Evolutionary conservation across 2,888 invertebrate species (phyloP).

Genomic region (Nipponacmea schrenckii): DNA sequence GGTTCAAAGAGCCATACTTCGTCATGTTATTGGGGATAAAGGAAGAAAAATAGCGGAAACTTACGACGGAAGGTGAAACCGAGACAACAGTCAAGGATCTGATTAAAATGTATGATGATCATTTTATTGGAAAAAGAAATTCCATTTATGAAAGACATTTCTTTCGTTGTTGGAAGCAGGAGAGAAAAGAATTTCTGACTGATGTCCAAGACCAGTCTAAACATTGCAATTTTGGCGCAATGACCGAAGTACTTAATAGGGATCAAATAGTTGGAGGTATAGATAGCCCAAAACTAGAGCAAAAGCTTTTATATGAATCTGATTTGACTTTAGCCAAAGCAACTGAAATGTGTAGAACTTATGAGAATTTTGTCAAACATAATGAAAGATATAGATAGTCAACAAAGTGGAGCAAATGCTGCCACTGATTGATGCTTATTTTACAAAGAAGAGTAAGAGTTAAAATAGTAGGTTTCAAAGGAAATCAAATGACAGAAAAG

Average conservation of each 20-base stretch:
- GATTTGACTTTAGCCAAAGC: background rate
- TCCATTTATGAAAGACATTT: constrained; percentile 1
- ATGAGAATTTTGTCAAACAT: constrained; percentile 5
- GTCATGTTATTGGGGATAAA: background rate
- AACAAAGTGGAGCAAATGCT: background rate
- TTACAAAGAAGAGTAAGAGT: background rate
- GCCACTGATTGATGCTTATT: background rate
- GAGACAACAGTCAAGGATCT: background rate
- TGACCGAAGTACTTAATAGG: background rate
- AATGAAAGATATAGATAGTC: background rate
- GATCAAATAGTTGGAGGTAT: constrained; percentile 7
- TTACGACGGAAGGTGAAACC: background rate
- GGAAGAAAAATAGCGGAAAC: background rate
- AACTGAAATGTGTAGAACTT: background rate
- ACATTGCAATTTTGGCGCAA: background rate
- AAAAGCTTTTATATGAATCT: background rate
- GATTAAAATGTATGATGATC: background rate
- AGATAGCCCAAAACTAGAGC: background rate
- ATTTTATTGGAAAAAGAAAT: background rate
- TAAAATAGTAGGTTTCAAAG: background rate
- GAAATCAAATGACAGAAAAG: background rate
- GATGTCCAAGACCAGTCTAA: background rate
- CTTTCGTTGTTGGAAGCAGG: background rate
- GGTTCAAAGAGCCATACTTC: background rate
- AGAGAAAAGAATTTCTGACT: background rate